Evolutionary conservation across 1,140 invertebrate species (phyloP).

Genomic region (Cardiocondyla obscurior): DNA sequence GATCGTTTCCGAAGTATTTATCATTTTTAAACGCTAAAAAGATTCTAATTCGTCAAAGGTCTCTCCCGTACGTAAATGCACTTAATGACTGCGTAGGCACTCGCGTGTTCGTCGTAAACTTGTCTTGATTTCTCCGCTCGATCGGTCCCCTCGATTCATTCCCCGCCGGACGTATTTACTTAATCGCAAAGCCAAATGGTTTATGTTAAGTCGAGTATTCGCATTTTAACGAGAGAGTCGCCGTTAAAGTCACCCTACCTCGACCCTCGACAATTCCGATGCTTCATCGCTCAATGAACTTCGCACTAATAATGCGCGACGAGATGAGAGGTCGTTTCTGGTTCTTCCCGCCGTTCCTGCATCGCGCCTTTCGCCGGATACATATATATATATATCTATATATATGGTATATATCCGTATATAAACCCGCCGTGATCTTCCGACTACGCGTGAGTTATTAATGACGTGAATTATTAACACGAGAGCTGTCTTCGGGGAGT

Average conservation of each 20-base stretch:
- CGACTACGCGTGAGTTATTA: constrained; percentile 22
- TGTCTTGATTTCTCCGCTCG: not conserved
- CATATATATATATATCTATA: not conserved
- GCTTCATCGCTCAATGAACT: constrained; percentile 61
- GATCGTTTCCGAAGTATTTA: not conserved
- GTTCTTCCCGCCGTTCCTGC: constrained; percentile 14
- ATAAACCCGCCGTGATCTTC: not conserved
- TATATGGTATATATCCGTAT: not conserved
- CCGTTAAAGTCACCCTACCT: constrained; percentile 63
- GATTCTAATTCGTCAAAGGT: not conserved
- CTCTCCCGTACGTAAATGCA: not conserved
- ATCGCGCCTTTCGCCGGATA: not conserved
- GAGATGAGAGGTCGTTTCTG: constrained; percentile 30
- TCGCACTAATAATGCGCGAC: constrained; percentile 65
- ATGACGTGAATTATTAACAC: constrained; percentile 26
- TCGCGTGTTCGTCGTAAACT: not conserved
- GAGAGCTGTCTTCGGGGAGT: not conserved
- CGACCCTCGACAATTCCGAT: constrained; percentile 74
- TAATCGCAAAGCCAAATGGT: constrained; percentile 69
- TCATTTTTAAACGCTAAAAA: not conserved
- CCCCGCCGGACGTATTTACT: constrained; percentile 67
- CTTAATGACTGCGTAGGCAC: not conserved
- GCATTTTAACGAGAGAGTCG: constrained; percentile 76
- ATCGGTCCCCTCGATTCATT: constrained; percentile 1
- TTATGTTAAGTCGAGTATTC: constrained; percentile 77